Conservation (phyloP, 2,888 invertebrate species). For the Scaptomyza cyrtandrae region DNA sequence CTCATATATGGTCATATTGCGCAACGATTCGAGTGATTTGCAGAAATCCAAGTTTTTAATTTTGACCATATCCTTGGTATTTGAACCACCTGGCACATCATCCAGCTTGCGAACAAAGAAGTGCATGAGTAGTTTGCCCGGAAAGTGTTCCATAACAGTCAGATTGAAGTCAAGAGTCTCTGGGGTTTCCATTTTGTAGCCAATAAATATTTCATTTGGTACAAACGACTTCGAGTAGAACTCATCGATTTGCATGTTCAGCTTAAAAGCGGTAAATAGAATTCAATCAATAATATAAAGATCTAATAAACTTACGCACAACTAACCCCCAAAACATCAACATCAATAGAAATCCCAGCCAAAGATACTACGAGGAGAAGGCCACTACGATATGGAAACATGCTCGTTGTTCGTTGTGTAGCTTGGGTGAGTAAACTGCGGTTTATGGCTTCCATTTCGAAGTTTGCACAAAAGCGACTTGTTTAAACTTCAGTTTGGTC, state of each 20-base stretch:
- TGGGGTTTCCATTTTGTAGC: slow-evolving; percentile 44
- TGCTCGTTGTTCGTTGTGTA: neutral
- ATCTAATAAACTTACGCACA: neutral
- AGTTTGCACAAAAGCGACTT: slow-evolving; percentile 15
- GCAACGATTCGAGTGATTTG: slow-evolving; percentile 66
- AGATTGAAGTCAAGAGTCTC: slow-evolving; percentile 64
- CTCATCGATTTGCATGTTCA: slow-evolving; percentile 55
- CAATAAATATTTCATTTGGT: slow-evolving; percentile 64
- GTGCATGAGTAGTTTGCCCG: slow-evolving; percentile 74
- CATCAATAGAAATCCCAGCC: slow-evolving; percentile 9
- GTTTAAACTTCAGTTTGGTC: slow-evolving; percentile 52
- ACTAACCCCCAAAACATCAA: slow-evolving; percentile 45
- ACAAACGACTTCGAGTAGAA: slow-evolving; percentile 76
- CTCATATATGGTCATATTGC: slow-evolving; percentile 60
- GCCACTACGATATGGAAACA: slow-evolving; percentile 12
- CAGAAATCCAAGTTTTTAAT: slow-evolving; percentile 74
- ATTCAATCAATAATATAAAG: neutral
- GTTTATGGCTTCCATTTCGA: slow-evolving; percentile 13
- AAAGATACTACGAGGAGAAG: slow-evolving; percentile 23
- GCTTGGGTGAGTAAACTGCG: slow-evolving; percentile 1
- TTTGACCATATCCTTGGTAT: slow-evolving; percentile 53
- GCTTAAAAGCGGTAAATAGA: slow-evolving; percentile 31
- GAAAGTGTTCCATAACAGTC: slow-evolving; percentile 62
- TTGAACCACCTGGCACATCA: slow-evolving; percentile 39
- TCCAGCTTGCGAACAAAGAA: slow-evolving; percentile 65